These are phyloP conservation scores for Cheilosia urbana DNA, from an alignment of 2,888 invertebrate species.

Conservation along the genomic window DNA sequence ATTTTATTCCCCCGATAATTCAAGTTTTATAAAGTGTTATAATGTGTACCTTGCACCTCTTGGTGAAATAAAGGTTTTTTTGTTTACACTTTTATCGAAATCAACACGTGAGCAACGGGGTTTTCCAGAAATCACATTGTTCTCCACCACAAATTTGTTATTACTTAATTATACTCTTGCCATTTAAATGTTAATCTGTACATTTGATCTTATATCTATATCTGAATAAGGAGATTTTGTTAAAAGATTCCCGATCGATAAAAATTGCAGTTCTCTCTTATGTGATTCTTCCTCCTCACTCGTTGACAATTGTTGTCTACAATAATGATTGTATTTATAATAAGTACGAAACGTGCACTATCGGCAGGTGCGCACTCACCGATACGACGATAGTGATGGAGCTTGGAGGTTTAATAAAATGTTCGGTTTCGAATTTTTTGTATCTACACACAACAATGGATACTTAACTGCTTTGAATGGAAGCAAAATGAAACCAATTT, in stretches of 20 bases:
- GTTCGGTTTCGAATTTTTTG: neutral
- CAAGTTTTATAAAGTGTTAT: no score
- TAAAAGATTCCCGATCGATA: no score
- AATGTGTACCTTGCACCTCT: no score
- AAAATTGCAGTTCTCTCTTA: no score
- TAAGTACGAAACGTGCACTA: neutral
- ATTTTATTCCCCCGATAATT: no score
- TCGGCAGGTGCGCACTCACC: neutral
- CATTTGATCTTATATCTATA: neutral
- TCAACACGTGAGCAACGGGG: no score
- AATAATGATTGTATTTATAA: neutral
- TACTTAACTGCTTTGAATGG: neutral
- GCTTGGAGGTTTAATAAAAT: neutral
- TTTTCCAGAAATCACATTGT: neutral
- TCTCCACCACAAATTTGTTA: neutral
- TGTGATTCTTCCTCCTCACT: no score
- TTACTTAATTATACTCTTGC: neutral
- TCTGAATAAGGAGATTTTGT: no score
- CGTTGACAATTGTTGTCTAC: no score
- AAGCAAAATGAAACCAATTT: slow-evolving; percentile 1
- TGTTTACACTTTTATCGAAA: no score
- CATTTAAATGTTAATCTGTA: neutral
- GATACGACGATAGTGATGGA: neutral
- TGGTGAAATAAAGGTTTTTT: no score
- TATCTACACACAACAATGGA: neutral